A percentile compares a stretch with the other conserved stretches of the same genome.
These are phyloP conservation scores for Elephas maximus DNA, from an alignment of 2,113 vertebrate species.

Conservation along the genomic window DNA sequence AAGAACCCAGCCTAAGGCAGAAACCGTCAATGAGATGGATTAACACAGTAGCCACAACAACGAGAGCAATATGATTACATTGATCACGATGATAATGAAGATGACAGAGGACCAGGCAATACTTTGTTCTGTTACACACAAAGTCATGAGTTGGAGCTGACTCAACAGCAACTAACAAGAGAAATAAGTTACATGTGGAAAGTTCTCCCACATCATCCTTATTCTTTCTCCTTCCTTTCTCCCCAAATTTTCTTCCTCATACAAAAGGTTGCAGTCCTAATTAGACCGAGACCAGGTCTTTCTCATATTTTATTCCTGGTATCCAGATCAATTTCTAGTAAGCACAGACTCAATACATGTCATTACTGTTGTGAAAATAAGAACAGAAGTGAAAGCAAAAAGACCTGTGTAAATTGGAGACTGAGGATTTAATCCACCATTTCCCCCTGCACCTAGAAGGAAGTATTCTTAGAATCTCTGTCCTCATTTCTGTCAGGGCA, in stretches of 20 bases:
- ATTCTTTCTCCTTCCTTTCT: not conserved
- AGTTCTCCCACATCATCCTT: not conserved
- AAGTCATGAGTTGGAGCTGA: not conserved
- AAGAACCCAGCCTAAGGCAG: no score
- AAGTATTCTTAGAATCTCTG: constrained; percentile 2
- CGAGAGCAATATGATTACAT: no score
- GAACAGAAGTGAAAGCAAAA: not conserved
- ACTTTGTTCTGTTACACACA: not conserved
- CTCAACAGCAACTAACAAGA: not conserved
- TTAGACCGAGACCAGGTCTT: constrained; percentile 27
- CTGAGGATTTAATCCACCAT: not conserved
- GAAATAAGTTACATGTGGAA: not conserved
- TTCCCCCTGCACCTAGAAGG: not conserved
- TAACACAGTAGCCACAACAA: not conserved
- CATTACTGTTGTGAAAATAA: not conserved
- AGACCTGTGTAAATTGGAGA: not conserved
- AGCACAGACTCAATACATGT: not conserved
- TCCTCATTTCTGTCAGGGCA: not conserved
- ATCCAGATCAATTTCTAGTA: not conserved
- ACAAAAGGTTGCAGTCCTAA: not conserved
- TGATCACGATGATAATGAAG: not conserved
- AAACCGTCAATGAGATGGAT: not conserved
- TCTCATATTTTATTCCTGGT: not conserved
- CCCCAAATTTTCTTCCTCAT: not conserved
- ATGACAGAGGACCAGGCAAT: not conserved